phyloP scores from a whole-genome alignment of 2,113 vertebrate species.

The Poecilia latipinna region DNA sequence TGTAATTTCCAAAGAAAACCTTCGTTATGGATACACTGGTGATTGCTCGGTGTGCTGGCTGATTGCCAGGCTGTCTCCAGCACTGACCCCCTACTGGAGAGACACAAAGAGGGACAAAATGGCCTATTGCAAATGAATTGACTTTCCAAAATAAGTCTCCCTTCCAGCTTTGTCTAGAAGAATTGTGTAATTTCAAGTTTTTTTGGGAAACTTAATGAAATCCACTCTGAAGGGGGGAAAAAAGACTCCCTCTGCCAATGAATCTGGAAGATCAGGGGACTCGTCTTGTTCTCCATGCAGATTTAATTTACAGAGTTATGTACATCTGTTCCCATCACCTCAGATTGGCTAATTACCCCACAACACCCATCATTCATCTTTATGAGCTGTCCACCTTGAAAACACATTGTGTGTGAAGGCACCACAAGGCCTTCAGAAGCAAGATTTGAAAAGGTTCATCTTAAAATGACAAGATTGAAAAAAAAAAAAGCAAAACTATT shows the following conservation, averaged over 20 bases:
- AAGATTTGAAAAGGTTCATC: constrained; percentile 10
- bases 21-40: constrained; percentile 43
- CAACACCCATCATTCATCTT: constrained; percentile 51
- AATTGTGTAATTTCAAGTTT: constrained; percentile 20
- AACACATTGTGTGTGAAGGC: constrained; percentile 29
- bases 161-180: constrained; percentile 1
- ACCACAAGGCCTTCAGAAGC: constrained; percentile 18
- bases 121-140: constrained; percentile 40
- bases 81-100: constrained; percentile 48
- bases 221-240: constrained; percentile 6
- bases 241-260: background rate
- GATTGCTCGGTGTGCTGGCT: constrained; percentile 62
- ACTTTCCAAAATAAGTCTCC: constrained; percentile 53
- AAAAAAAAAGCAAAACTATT: background rate
- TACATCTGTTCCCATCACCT: constrained; percentile 25
- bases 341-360: constrained; percentile 36
- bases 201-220: constrained; percentile 22
- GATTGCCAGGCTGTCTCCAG: constrained; percentile 63
- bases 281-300: too few species aligned
- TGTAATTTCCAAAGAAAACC: constrained; percentile 53
- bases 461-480: background rate
- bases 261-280: background rate
- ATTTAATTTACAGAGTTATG: background rate
- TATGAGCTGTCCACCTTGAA: constrained; percentile 40
- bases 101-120: constrained; percentile 56